Conservation (phyloP, 2,113 vertebrate species). For the Baryphthengus martii region DNA sequence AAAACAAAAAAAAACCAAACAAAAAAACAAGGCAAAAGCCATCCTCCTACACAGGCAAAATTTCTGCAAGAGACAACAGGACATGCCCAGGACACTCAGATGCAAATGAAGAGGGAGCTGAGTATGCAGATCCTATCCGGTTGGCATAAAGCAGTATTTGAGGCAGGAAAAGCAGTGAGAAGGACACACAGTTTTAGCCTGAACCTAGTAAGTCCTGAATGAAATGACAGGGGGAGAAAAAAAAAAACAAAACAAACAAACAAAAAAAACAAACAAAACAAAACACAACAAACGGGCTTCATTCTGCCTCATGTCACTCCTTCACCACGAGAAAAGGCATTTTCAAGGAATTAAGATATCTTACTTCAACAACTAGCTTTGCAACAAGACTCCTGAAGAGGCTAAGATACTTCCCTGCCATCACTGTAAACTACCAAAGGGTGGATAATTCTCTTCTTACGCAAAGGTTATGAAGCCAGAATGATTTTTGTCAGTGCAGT, state of each 20-base stretch:
- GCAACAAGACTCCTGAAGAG: not conserved
- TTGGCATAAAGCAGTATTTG: not conserved
- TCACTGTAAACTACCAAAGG: not conserved
- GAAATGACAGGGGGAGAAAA: not conserved
- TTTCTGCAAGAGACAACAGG: not conserved
- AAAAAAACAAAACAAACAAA: not conserved
- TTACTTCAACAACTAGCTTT: not conserved
- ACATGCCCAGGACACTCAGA: not conserved
- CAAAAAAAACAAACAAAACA: no score
- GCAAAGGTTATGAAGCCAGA: not conserved
- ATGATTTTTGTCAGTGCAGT: not conserved
- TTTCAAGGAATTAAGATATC: not conserved
- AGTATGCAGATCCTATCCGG: rapidly evolving
- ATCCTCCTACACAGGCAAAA: not conserved
- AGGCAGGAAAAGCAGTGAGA: not conserved
- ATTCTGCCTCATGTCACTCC: no score
- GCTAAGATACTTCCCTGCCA: not conserved
- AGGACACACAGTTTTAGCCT: not conserved
- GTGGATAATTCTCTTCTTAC: not conserved
- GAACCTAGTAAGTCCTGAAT: not conserved
- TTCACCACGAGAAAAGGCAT: not conserved
- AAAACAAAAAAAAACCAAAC: not conserved
- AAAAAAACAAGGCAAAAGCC: not conserved
- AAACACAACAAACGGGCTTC: no score
- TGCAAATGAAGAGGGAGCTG: rapidly evolving